Evolutionary conservation across 2,797 vertebrate genomes (phyloP).

Genomic region (Macropus fuliginosus): DNA sequence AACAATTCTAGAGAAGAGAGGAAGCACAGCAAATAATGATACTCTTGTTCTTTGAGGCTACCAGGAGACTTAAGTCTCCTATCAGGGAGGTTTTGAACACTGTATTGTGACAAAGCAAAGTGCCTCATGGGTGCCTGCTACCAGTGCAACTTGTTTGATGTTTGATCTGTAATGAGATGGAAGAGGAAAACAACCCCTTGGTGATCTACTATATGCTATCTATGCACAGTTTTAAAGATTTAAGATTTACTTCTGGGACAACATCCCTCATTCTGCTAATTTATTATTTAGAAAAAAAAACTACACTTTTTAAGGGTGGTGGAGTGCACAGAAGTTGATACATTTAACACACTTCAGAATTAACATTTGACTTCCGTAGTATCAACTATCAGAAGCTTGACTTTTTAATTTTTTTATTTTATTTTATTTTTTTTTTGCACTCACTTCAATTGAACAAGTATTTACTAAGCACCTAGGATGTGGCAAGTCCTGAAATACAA

Average conservation of each 20-base stretch:
- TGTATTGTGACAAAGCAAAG: constrained; percentile 74
- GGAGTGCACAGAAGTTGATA: background rate
- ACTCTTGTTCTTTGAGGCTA: constrained; percentile 51
- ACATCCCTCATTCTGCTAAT: constrained; percentile 52
- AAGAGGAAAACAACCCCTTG: constrained; percentile 63
- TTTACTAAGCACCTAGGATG: background rate
- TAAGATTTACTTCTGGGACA: constrained; percentile 63
- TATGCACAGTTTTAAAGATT: constrained; percentile 63
- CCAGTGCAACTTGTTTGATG: constrained; percentile 63
- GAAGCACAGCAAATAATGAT: constrained; percentile 56
- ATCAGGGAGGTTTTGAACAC: constrained; percentile 37
- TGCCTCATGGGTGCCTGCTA: constrained; percentile 48
- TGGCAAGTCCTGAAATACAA: background rate
- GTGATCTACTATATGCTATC: constrained; percentile 62
- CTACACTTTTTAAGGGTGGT: background rate
- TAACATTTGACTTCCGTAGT: constrained; percentile 38
- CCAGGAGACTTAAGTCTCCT: constrained; percentile 51
- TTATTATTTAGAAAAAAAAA: constrained; percentile 71
- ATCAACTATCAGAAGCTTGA: background rate
- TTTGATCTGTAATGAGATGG: constrained; percentile 59
- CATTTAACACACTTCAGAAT: constrained; percentile 33
- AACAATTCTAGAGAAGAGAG: constrained; percentile 59
- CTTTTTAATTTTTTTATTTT: too few relatives aligned
- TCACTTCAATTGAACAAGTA: background rate
- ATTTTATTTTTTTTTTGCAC: background rate